These are phyloP conservation scores for Isurus oxyrinchus DNA, from an alignment of 2,113 vertebrate genomes.

Conservation along the genomic window DNA sequence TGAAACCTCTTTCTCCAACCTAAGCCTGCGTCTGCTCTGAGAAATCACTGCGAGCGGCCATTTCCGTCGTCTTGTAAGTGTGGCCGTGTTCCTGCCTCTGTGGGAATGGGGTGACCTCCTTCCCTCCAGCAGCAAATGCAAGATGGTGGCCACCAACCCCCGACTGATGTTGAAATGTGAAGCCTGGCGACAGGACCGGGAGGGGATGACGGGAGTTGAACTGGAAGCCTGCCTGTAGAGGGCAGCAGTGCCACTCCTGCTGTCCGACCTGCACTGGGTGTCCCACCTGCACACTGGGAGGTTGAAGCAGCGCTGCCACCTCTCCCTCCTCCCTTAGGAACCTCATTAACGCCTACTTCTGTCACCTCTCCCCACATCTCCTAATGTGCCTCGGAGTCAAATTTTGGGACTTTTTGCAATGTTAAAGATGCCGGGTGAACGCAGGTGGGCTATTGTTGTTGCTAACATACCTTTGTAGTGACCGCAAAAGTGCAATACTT, in stretches of 20 bases:
- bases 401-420: neutral
- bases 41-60: neutral
- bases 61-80: neutral
- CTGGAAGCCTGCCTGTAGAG: neutral
- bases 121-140: neutral
- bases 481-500: too few species aligned
- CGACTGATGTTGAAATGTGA: too few species aligned
- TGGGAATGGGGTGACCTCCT: too few species aligned
- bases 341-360: neutral
- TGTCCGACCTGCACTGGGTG: neutral
- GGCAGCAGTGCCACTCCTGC: neutral
- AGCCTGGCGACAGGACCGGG: neutral
- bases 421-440: neutral
- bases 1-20: neutral
- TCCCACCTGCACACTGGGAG: neutral
- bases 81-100: too few species aligned
- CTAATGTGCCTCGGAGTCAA: neutral
- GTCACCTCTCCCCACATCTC: neutral
- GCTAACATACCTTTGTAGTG: too few species aligned
- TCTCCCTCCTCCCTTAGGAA: neutral
- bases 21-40: neutral
- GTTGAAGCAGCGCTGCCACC: neutral
- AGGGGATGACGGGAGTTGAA: neutral
- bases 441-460: neutral
- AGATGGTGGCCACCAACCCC: neutral